A percentile compares a stretch with the other conserved stretches of the same genome.
phyloP scores from a whole-genome alignment of 2,888 invertebrate genomes.

The Esperia sulphurella region DNA sequence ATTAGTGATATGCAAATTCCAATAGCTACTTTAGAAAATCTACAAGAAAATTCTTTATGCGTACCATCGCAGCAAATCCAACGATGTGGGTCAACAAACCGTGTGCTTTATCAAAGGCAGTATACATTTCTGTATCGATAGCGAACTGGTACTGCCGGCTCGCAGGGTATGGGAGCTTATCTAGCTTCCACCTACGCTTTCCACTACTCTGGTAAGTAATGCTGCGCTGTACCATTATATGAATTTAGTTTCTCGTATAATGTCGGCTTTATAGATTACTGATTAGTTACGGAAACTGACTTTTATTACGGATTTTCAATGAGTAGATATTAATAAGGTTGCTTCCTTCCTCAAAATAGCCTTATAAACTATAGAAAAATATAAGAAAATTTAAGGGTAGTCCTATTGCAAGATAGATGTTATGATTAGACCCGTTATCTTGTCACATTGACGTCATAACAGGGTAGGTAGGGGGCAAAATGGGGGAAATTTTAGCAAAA shows the following conservation, averaged over 20 bases:
- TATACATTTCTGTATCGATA: slow-evolving; percentile 45
- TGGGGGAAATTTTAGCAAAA: too few relatives aligned
- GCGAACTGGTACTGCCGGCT: slow-evolving; percentile 41
- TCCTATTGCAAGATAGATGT: too few relatives aligned
- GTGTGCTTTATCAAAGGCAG: slow-evolving; percentile 46
- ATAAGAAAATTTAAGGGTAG: too few relatives aligned
- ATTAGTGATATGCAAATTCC: slow-evolving; percentile 8
- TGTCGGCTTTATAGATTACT: too few relatives aligned
- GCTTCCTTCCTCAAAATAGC: too few relatives aligned
- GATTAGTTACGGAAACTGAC: too few relatives aligned
- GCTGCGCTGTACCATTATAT: background rate
- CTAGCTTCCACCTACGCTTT: slow-evolving; percentile 55
- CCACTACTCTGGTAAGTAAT: slow-evolving; percentile 25
- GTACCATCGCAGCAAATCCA: slow-evolving; percentile 3
- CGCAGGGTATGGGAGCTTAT: slow-evolving; percentile 43
- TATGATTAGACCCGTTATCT: too few relatives aligned
- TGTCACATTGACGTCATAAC: too few relatives aligned
- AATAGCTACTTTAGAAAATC: background rate
- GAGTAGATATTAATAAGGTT: too few relatives aligned
- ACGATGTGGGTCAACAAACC: slow-evolving; percentile 46
- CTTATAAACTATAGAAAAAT: too few relatives aligned
- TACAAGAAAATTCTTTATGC: slow-evolving; percentile 5
- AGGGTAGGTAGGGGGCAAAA: too few relatives aligned
- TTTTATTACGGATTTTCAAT: too few relatives aligned
- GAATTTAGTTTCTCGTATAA: background rate